Percentiles rank a stretch among this genome's conserved stretches.
Conservation (phyloP, 2,113 vertebrate species). For the Trochalopteron elliotii region DNA sequence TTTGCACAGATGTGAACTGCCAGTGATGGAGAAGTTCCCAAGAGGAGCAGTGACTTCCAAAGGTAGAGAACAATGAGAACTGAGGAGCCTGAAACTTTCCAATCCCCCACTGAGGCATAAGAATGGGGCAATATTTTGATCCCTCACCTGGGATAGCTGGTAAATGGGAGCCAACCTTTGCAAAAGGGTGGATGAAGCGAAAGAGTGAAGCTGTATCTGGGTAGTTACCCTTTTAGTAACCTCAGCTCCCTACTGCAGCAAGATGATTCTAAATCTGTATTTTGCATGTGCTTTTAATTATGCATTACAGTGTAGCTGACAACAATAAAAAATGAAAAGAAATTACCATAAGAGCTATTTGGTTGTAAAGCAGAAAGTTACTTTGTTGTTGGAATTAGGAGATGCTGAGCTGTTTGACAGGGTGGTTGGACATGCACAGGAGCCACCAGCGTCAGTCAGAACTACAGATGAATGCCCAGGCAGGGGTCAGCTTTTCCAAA, state of each 20-base stretch:
- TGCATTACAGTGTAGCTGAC: not conserved
- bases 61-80: not conserved
- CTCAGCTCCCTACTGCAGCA: not conserved
- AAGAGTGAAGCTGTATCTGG: not conserved
- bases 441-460: not conserved
- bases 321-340: not conserved
- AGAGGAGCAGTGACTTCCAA: not conserved
- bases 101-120: not conserved
- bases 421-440: not conserved
- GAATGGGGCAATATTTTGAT: not conserved
- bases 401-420: accelerated
- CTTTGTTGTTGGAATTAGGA: not conserved
- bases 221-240: not conserved
- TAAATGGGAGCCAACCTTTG: not conserved
- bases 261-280: not conserved
- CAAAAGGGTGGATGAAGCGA: not conserved
- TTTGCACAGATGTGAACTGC: not conserved
- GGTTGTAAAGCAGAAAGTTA: not conserved
- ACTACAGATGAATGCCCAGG: not conserved
- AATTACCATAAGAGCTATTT: not conserved
- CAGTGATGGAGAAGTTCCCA: not conserved
- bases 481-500: not conserved
- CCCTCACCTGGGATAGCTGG: not conserved
- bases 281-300: not conserved
- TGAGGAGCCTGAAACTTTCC: not conserved